These are phyloP conservation scores for Nicator chloris DNA, from an alignment of 2,113 vertebrate species.

Conservation along the genomic window DNA sequence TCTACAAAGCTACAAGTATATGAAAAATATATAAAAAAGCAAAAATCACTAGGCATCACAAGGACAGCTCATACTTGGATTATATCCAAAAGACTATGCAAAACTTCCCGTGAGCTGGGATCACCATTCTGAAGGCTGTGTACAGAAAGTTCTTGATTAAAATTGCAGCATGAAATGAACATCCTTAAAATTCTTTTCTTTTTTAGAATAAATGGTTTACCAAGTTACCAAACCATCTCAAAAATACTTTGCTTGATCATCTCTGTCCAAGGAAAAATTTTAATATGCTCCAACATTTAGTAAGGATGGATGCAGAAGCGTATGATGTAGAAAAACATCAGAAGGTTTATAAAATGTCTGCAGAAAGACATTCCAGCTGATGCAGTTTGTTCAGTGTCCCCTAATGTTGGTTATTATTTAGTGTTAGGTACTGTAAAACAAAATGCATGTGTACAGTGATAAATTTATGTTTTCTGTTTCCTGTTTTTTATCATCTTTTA, in stretches of 20 bases:
- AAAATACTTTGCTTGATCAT: neutral
- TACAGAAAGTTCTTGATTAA: neutral
- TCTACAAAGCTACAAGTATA: neutral
- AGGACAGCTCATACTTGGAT: conserved; percentile 17
- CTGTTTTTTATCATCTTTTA: neutral
- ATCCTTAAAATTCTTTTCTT: neutral
- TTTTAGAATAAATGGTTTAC: neutral
- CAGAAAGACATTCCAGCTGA: neutral
- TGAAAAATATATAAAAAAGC: neutral
- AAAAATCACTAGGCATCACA: neutral
- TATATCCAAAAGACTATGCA: neutral
- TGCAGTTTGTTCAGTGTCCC: neutral
- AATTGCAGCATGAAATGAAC: neutral
- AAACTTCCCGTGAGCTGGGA: neutral
- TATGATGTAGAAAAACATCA: neutral
- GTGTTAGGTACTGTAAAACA: neutral
- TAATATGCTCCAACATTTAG: neutral
- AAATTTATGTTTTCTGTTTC: neutral
- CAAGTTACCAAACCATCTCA: neutral
- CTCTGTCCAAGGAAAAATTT: neutral
- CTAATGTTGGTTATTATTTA: neutral
- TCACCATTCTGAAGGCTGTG: neutral
- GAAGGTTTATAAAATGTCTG: neutral
- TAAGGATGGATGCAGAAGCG: neutral
- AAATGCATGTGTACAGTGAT: neutral